A percentile compares a stretch with the other conserved stretches of the same genome.
Evolutionary conservation across 2,797 vertebrate species (phyloP).

Genomic region (Mormyrops attenuatus): DNA sequence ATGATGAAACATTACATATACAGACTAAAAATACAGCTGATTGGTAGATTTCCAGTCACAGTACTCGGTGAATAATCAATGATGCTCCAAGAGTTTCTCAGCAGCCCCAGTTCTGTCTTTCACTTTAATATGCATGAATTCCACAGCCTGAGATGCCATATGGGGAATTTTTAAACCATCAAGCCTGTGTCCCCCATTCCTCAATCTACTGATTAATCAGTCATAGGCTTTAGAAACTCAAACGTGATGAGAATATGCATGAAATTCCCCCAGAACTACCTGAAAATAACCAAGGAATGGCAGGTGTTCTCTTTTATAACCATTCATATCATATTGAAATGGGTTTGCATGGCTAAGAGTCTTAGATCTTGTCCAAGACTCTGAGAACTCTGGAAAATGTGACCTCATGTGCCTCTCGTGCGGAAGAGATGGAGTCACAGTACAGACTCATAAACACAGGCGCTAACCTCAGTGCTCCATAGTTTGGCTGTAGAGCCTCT

Average conservation of each 20-base stretch:
- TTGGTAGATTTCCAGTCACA: not conserved
- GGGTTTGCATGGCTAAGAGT: not conserved
- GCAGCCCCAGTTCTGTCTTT: not conserved
- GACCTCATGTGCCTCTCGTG: not conserved
- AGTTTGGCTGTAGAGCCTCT: not conserved
- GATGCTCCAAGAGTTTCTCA: not conserved
- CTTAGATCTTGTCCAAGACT: not conserved
- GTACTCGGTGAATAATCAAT: not conserved
- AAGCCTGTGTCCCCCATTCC: not conserved
- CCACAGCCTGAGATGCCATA: not conserved
- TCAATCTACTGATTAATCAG: not conserved
- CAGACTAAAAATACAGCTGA: not conserved
- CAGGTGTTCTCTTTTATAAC: not conserved
- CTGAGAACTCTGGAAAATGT: not conserved
- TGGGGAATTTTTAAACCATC: not conserved
- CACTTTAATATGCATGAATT: not conserved
- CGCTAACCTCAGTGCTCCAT: not conserved
- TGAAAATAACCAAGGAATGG: not conserved
- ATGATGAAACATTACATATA: not conserved
- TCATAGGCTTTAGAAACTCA: not conserved
- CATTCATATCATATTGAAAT: not conserved
- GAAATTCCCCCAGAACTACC: not conserved
- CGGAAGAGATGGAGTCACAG: not conserved
- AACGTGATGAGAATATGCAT: not conserved
- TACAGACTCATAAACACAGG: not conserved